These are phyloP conservation scores for Parotia lawesii DNA, from an alignment of 2,113 vertebrate species.

Conservation along the genomic window DNA sequence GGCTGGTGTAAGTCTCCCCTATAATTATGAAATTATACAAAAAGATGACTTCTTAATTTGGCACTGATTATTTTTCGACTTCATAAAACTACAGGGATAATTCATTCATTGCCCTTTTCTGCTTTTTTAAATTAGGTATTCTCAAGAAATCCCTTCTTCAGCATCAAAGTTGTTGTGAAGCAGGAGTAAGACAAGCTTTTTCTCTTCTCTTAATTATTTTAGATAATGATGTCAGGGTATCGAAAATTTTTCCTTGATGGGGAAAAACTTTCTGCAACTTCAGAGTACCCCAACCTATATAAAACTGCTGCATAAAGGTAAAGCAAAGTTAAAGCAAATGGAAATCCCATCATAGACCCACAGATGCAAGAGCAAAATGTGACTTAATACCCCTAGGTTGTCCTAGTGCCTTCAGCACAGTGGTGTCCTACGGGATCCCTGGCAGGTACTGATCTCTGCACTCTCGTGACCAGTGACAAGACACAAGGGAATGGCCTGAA, in stretches of 20 bases:
- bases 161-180: background rate
- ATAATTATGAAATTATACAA: slow-evolving; percentile 58
- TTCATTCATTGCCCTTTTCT: slow-evolving; percentile 61
- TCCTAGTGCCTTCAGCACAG: background rate
- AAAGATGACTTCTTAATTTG: slow-evolving; percentile 28
- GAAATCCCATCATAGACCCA: background rate
- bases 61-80: slow-evolving; percentile 45
- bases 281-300: background rate
- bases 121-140: slow-evolving; percentile 39
- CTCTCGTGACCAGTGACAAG: background rate
- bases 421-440: accelerated
- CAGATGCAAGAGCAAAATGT: background rate
- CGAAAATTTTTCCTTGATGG: background rate
- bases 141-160: slow-evolving; percentile 24
- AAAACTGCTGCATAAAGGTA: background rate
- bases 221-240: background rate
- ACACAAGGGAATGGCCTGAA: background rate
- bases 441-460: no score
- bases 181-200: background rate
- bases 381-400: background rate
- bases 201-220: background rate
- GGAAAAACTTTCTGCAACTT: background rate
- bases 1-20: background rate
- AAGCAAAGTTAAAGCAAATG: background rate
- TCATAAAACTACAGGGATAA: slow-evolving; percentile 34